phyloP scores from a whole-genome alignment of 2,888 invertebrate genomes.

The Andricus quercusramuli region DNA sequence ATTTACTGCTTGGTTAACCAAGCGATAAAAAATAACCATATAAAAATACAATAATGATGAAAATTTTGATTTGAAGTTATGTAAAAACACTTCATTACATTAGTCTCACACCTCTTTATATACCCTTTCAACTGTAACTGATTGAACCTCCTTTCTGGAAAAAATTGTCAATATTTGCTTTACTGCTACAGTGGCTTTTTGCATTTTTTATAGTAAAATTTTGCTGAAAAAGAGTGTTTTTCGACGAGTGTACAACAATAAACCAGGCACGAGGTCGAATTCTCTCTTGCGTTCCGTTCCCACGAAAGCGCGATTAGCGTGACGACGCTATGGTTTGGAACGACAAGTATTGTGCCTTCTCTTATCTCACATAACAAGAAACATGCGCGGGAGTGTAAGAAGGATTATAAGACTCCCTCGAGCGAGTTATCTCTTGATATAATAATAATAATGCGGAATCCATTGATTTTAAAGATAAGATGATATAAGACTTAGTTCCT shows the following conservation, averaged over 20 bases:
- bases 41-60: no score
- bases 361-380: conserved; percentile 37
- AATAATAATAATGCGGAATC: conserved; percentile 14
- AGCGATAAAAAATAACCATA: no score
- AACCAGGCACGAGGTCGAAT: background rate
- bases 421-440: conserved; percentile 30
- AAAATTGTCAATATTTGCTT: no score
- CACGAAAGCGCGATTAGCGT: conserved; percentile 33
- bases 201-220: background rate
- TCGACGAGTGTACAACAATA: conserved; percentile 4
- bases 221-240: background rate
- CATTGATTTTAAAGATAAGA: conserved; percentile 31
- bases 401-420: conserved; percentile 20
- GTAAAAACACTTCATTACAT: no score
- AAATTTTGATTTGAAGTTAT: no score
- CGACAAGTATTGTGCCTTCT: conserved; percentile 33
- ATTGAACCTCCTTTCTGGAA: no score
- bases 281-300: conserved; percentile 11
- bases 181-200: no score
- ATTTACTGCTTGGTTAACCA: no score
- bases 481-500: background rate
- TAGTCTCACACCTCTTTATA: no score
- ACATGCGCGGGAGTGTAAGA: conserved; percentile 30
- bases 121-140: no score
- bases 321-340: conserved; percentile 31